phyloP scores from a whole-genome alignment of 2,113 vertebrate species.

The Hymenochirus boettgeri region DNA sequence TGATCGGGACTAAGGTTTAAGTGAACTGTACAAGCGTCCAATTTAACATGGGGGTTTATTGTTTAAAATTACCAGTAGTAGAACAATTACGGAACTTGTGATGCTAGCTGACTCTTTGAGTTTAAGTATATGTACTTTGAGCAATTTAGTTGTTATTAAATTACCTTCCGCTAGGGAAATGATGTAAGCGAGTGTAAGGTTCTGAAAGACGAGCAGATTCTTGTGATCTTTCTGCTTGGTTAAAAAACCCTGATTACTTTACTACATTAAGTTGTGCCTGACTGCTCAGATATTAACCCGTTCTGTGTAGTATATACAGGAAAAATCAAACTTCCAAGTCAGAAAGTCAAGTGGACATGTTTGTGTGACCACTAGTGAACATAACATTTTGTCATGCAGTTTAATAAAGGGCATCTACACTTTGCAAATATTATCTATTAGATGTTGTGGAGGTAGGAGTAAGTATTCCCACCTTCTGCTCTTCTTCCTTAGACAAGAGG shows the following conservation, averaged over 20 bases:
- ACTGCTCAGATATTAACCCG: background rate
- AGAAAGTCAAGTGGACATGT: too few species aligned
- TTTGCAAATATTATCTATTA: too few species aligned
- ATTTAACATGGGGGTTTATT: conserved; percentile 46
- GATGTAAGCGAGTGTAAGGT: conserved; percentile 41
- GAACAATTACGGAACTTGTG: conserved; percentile 46
- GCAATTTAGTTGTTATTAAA: conserved; percentile 52
- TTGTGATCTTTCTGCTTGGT: background rate
- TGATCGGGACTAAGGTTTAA: conserved; percentile 28
- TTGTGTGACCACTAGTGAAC: too few species aligned
- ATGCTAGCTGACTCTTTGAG: conserved; percentile 50
- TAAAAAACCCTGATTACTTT: background rate
- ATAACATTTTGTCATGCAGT: too few species aligned
- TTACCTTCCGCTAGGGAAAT: conserved; percentile 56
- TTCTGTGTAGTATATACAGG: too few species aligned
- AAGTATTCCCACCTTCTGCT: too few species aligned
- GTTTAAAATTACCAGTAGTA: conserved; percentile 46
- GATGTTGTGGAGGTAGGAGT: too few species aligned
- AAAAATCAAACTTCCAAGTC: too few species aligned
- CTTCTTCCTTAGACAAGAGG: too few species aligned
- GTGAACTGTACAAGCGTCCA: conserved; percentile 30
- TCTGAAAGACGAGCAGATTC: background rate
- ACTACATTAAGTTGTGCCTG: background rate
- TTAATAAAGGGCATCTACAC: too few species aligned
- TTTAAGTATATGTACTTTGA: conserved; percentile 52